phyloP scores from a whole-genome alignment of 2,888 invertebrate species.

The Brachylomia viminalis region DNA sequence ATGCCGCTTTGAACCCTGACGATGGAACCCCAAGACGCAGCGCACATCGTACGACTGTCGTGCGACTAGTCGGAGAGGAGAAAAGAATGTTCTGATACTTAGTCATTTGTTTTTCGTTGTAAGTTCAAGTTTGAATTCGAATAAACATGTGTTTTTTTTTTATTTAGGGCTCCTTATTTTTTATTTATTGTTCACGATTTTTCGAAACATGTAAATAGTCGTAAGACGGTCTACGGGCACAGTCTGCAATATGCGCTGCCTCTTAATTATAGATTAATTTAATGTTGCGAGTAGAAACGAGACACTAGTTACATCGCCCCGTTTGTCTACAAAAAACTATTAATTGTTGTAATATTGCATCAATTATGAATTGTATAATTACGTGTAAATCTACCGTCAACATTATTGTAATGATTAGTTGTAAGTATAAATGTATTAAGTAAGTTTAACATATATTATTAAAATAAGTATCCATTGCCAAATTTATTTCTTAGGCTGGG shows the following conservation, averaged over 20 bases:
- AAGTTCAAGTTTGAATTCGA: background rate
- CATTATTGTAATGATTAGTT: conserved; percentile 52
- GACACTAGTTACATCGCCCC: conserved; percentile 34
- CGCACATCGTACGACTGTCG: conserved; percentile 45
- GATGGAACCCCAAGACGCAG: conserved; percentile 31
- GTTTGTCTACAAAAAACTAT: conserved; percentile 18
- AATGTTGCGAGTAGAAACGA: conserved; percentile 37
- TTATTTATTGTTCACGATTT: background rate
- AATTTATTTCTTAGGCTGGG: conserved; percentile 85
- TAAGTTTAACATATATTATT: conserved; percentile 58
- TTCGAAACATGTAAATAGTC: background rate
- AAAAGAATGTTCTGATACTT: background rate
- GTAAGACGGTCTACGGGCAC: background rate
- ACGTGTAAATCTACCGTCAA: conserved; percentile 63
- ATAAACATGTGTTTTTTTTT: background rate
- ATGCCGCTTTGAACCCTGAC: conserved; percentile 35
- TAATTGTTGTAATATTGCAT: conserved; percentile 35
- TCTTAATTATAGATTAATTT: conserved; percentile 50
- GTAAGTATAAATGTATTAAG: conserved; percentile 57
- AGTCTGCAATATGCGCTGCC: conserved; percentile 44
- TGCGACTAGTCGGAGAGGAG: conserved; percentile 11
- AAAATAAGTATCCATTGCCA: conserved; percentile 71
- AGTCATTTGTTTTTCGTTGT: background rate
- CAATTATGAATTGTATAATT: conserved; percentile 48
- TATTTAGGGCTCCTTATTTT: conserved; percentile 19